Evolutionary conservation across 2,888 invertebrate genomes (phyloP).

Genomic region (Timandra comae): DNA sequence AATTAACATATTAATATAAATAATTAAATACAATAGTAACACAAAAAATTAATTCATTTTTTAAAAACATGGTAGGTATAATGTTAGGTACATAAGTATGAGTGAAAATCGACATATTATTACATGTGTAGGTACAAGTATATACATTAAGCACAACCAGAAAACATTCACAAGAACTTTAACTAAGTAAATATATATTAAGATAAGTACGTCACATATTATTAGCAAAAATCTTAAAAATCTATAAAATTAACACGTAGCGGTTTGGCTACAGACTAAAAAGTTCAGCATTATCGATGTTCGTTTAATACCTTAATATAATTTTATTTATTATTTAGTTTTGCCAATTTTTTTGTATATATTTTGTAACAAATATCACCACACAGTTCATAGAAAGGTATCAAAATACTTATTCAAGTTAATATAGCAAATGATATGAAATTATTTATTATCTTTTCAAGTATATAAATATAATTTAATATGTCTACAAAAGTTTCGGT

Average conservation of each 20-base stretch:
- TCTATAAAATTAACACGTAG: conserved; percentile 28
- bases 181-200: conserved; percentile 5
- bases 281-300: conserved; percentile 18
- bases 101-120: too few species aligned
- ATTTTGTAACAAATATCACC: neutral
- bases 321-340: conserved; percentile 8
- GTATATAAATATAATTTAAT: too few species aligned
- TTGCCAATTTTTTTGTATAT: conserved; percentile 1
- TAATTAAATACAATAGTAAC: too few species aligned
- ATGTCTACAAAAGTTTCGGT: too few species aligned
- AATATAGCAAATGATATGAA: conserved; percentile 5
- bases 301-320: conserved; percentile 1
- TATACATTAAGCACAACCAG: conserved; percentile 13
- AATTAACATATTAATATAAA: too few species aligned
- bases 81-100: too few species aligned
- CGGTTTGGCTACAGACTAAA: conserved; percentile 10
- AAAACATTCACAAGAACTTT: neutral
- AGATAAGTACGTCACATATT: conserved; percentile 3
- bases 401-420: neutral
- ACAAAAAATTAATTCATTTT: too few species aligned
- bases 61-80: too few species aligned
- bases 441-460: too few species aligned
- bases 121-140: conserved; percentile 7
- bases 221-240: conserved; percentile 19
- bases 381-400: conserved; percentile 1